Base-by-base conservation (phyloP, 1,140 invertebrate species). In the Orius insidiosus region DNA sequence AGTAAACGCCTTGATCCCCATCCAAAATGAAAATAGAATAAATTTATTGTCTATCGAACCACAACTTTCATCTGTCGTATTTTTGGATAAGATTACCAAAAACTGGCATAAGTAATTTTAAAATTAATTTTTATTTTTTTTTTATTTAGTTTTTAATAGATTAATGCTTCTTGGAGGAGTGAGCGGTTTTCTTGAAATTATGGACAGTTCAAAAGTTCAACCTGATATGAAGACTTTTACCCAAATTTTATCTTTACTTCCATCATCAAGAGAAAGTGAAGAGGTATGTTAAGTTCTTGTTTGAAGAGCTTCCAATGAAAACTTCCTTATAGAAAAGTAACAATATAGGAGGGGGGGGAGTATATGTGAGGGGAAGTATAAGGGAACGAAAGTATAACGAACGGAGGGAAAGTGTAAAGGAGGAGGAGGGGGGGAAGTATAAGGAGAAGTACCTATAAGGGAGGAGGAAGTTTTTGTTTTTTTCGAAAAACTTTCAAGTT, bases 171-270 rank as follows among this genome's bases (percentile, higher is more conserved):
- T 93, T 43, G 89, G 89, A 15, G 87, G 88, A 4, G 58, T 74
- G 34, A 64, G 68, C 2, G 77, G 77, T n/a, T 73, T 88, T 54
- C 58, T 93, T 6, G 57, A 70, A 41, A 65, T 74, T 52, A 89
- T 94, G 85, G 58, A 69, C 39, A 52, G 57, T 1, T 64, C 77
- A 56, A 63, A 66, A 13, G 70, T 84, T 0, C 61, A 63, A 24
- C 87, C 88, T 3, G 66, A 87, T 63, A 69, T 81, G 3, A 85
- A 82, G 63, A 85, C 80, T 13, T 74, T 86, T 46, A 81, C 80
- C 2, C 71, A 78, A 56, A 63, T 94, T 41, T 56, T 93, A 8
- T 70, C 80, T 53, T 59, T 76, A 47, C 66, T 85, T 47, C 81
- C 83, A 4, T 61, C 74, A 41, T 75, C 69, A 24, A 56, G 58